A percentile compares a stretch with the other conserved stretches of the same genome.
phyloP scores from a whole-genome alignment of 2,113 vertebrate species.

The Bucco capensis region DNA sequence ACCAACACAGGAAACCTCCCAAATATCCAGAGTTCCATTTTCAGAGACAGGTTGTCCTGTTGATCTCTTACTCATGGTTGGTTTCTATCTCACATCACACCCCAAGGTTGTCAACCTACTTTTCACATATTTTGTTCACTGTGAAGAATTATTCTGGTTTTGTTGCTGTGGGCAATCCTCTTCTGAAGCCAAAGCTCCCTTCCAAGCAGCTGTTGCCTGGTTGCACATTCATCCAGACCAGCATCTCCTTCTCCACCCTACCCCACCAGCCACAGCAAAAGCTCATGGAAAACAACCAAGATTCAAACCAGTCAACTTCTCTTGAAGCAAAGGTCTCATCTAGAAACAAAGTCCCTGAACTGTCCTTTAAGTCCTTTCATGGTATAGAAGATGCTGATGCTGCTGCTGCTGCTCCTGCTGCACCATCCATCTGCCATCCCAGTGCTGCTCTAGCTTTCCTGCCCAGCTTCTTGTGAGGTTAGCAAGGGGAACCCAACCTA shows the following conservation, averaged over 20 bases:
- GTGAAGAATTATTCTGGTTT: not conserved
- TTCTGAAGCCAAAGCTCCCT: not conserved
- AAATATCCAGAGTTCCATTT: not conserved
- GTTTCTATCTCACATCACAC: not conserved
- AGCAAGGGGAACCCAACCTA: rapidly evolving
- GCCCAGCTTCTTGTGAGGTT: rapidly evolving
- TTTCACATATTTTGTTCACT: not conserved
- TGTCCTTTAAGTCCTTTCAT: rapidly evolving
- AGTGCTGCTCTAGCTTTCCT: rapidly evolving
- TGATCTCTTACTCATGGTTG: not conserved
- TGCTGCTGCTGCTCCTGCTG: no score
- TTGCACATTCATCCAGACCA: rapidly evolving
- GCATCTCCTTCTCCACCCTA: rapidly evolving
- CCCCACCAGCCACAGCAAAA: no score
- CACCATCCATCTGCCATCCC: rapidly evolving
- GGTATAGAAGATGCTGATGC: not conserved
- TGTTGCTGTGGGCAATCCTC: not conserved
- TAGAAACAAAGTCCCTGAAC: not conserved
- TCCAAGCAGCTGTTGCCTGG: no score
- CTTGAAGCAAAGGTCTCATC: rapidly evolving
- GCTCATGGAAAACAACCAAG: rapidly evolving
- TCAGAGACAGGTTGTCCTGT: not conserved
- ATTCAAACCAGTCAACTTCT: not conserved
- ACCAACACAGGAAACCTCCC: not conserved
- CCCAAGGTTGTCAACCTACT: not conserved